Evolutionary conservation across 1,140 invertebrate species (phyloP).

Genomic region (Fopius arisanus): DNA sequence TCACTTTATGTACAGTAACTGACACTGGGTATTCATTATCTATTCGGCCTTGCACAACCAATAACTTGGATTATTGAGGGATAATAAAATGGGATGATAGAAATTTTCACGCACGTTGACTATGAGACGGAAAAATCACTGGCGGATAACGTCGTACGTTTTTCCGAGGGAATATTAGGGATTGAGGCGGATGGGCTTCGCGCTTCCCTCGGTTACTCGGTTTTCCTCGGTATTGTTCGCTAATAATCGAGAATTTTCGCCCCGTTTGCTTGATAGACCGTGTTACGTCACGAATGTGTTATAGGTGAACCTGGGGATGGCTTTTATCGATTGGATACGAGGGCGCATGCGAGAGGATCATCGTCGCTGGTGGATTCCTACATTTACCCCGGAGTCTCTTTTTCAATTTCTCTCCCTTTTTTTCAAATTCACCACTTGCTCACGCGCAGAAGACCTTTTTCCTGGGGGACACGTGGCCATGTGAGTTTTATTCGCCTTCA

Average conservation of each 20-base stretch:
- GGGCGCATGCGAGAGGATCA: conserved; percentile 52
- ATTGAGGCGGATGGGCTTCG: conserved; percentile 39
- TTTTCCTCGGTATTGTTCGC: conserved; percentile 40
- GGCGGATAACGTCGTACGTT: not conserved
- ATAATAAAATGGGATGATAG: not conserved
- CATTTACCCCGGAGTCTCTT: not conserved
- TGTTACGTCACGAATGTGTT: conserved; percentile 47
- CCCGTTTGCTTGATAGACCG: conserved; percentile 22
- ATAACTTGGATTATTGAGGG: not conserved
- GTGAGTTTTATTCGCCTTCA: not conserved
- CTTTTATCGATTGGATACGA: conserved; percentile 55
- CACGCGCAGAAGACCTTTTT: not conserved
- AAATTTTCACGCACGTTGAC: conserved; percentile 43
- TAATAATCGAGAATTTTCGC: conserved; percentile 46
- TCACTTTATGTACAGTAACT: not conserved
- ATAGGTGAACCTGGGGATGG: conserved; percentile 47
- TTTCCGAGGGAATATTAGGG: conserved; percentile 28
- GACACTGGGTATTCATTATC: not conserved
- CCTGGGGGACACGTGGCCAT: conserved; percentile 48
- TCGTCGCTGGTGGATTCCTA: not conserved
- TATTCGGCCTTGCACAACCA: not conserved
- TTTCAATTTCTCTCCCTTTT: not conserved
- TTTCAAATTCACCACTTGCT: not conserved
- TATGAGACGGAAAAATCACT: conserved; percentile 42
- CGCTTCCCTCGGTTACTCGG: conserved; percentile 49